Evolutionary conservation across 2,113 vertebrate genomes (phyloP).

Genomic region (Sebastes schlegelii): DNA sequence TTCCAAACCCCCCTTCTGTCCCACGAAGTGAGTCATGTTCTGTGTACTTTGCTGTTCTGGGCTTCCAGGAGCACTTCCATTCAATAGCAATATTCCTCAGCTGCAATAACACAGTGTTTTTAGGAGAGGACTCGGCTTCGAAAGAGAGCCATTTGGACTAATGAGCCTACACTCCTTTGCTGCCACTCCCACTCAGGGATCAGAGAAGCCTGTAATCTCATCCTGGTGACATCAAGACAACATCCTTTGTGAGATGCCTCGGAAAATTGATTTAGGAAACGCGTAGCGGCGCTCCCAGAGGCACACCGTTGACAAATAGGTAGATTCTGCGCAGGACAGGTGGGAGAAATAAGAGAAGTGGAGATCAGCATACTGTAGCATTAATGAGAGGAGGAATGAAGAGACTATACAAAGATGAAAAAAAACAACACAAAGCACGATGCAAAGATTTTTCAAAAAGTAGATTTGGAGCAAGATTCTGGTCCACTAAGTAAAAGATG

Average conservation of each 20-base stretch:
- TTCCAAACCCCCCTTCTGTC: background rate
- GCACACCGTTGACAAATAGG: slow-evolving; percentile 44
- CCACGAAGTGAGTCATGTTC: slow-evolving; percentile 31
- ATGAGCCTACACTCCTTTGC: slow-evolving; percentile 31
- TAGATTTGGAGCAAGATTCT: slow-evolving; percentile 17
- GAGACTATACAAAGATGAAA: background rate
- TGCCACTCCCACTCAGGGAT: slow-evolving; percentile 34
- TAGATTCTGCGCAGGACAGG: slow-evolving; percentile 31
- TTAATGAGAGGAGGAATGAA: slow-evolving; percentile 22
- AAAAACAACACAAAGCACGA: background rate
- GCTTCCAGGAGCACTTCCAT: slow-evolving; percentile 10
- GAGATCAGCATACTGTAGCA: slow-evolving; percentile 32
- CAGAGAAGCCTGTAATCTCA: slow-evolving; percentile 36
- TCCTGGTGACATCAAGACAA: slow-evolving; percentile 55
- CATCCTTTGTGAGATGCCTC: slow-evolving; percentile 42
- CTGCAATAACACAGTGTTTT: slow-evolving; percentile 28
- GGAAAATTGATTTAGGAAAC: slow-evolving; percentile 53
- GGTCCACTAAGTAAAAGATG: slow-evolving; percentile 30
- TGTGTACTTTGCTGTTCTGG: background rate
- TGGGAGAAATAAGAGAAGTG: slow-evolving; percentile 6
- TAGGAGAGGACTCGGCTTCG: background rate
- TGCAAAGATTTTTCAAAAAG: slow-evolving; percentile 21
- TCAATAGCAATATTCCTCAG: slow-evolving; percentile 43
- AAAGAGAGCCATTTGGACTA: slow-evolving; percentile 43
- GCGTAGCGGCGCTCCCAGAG: slow-evolving; percentile 5